Base-by-base conservation (phyloP, 2,113 vertebrate species). In the Cyphomyrus plagiostoma region DNA sequence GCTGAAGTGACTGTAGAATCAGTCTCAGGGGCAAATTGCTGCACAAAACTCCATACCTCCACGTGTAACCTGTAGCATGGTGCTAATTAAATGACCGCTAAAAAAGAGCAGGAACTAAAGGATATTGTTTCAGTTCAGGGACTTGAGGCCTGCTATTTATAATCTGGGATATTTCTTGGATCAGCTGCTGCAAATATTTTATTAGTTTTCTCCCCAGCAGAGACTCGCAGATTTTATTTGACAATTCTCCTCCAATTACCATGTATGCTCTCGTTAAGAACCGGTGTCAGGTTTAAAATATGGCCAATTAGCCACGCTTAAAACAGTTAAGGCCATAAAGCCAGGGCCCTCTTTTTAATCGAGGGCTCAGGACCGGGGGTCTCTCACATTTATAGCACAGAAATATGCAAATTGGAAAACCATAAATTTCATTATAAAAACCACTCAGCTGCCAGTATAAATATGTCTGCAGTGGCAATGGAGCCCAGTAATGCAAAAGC, bases 401-500 rank as follows among this genome's bases (percentile, higher is more conserved):
- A 80, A 80, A 80, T 80, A 80, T 80, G 74, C 74, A 80, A 80
- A 84, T 46, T 48, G 21, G 82, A 48, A 84, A 84, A n/a, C 82
- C 45, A 48, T 84, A 84, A 45, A 84, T 84, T 84, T 84, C 9
- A 48, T 45, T 48, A 84, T 48, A 23, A 84, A 80, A 84, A 48
- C 82, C 82, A 84, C 82, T 84, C 82, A 84, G 82, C 42, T 84
- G 82, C 42, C 82, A 45, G 45, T 84, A 84, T 84, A 84, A 84
- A 84, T 84, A 84, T 46, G 39, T 84, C 82, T n/a, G 82, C 42
- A 3, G 23, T 48, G 39, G 42, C 45, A 84, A 0, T 48, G 23
- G 19, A 13, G 82, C 23, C 42, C 39, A 42, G 42, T 84, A 46
- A 45, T 48, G 45, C 82, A 11, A 48, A 48, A 84, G 42, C 8